phyloP scores from a whole-genome alignment of 1,140 invertebrate genomes.

The Drosophila azteca region DNA sequence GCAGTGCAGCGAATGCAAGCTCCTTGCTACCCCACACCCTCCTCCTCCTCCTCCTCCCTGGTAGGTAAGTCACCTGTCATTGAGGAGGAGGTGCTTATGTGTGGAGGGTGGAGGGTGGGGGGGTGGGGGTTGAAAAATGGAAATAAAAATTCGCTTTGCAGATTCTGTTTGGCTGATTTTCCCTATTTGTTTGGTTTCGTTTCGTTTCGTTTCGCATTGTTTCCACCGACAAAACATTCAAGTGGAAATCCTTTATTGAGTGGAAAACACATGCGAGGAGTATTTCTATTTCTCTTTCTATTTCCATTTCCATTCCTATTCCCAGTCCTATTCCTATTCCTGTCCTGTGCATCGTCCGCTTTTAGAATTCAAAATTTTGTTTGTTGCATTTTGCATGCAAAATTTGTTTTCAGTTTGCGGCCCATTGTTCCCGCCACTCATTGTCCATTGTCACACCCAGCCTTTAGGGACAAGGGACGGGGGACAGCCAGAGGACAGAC shows the following conservation, averaged over 20 bases:
- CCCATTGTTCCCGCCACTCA: constrained; percentile 54
- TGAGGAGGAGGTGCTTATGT: constrained; percentile 12
- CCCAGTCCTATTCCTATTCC: constrained; percentile 15
- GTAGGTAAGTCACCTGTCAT: too few species aligned
- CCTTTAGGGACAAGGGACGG: too few species aligned
- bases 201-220: constrained; percentile 7
- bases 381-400: constrained; percentile 73
- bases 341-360: not conserved
- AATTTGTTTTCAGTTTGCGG: constrained; percentile 63
- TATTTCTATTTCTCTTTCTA: constrained; percentile 5
- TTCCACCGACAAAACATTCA: constrained; percentile 60
- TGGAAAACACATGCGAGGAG: constrained; percentile 18
- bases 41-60: too few species aligned
- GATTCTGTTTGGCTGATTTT: constrained; percentile 9
- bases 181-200: too few species aligned
- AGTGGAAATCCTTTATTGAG: constrained; percentile 77
- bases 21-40: too few species aligned
- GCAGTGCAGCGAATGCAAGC: too few species aligned
- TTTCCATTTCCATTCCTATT: constrained; percentile 27
- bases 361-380: constrained; percentile 34
- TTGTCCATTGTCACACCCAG: constrained; percentile 17
- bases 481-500: not conserved
- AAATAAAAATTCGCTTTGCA: constrained; percentile 14
- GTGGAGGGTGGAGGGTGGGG: too few species aligned
- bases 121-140: too few species aligned